A percentile compares a stretch with the other conserved stretches of the same genome.
Evolutionary conservation across 2,797 vertebrate species (phyloP).

Genomic region (Enteromius treurensis): DNA sequence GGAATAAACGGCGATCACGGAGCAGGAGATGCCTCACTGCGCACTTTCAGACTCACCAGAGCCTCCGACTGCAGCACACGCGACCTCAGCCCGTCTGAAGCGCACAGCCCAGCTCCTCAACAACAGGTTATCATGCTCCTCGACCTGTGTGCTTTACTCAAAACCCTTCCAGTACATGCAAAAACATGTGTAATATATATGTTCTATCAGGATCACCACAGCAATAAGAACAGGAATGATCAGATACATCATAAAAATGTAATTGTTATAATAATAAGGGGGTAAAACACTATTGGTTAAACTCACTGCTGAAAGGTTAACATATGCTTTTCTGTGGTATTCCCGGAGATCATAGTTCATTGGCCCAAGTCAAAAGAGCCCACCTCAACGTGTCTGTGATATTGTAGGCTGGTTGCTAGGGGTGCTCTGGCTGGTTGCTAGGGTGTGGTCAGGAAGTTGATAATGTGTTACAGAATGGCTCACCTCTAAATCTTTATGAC

Average conservation of each 20-base stretch:
- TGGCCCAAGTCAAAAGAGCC: not conserved
- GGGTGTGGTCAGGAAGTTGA: slow-evolving; percentile 12
- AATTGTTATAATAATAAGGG: not conserved
- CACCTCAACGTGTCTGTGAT: not conserved
- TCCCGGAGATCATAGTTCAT: not conserved
- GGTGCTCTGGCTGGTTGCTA: not conserved
- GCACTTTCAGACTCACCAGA: slow-evolving; percentile 40
- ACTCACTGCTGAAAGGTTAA: not conserved
- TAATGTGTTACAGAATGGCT: not conserved
- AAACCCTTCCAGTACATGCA: not conserved
- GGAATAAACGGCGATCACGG: slow-evolving; percentile 37
- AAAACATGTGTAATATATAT: not conserved
- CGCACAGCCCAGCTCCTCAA: not conserved
- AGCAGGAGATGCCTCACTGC: slow-evolving; percentile 49
- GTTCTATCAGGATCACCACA: not conserved
- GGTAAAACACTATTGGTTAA: not conserved
- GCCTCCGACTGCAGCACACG: slow-evolving; percentile 38
- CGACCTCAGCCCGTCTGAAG: slow-evolving; percentile 21
- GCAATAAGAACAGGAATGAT: not conserved
- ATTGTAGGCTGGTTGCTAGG: not conserved
- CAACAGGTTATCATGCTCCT: slow-evolving; percentile 22
- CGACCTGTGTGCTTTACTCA: not conserved
- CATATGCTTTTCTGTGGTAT: not conserved
- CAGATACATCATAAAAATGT: not conserved
- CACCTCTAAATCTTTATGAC: not conserved